These are phyloP conservation scores for Brachionus rotundiformis DNA, from an alignment of 1,140 invertebrate genomes.

Conservation along the genomic window DNA sequence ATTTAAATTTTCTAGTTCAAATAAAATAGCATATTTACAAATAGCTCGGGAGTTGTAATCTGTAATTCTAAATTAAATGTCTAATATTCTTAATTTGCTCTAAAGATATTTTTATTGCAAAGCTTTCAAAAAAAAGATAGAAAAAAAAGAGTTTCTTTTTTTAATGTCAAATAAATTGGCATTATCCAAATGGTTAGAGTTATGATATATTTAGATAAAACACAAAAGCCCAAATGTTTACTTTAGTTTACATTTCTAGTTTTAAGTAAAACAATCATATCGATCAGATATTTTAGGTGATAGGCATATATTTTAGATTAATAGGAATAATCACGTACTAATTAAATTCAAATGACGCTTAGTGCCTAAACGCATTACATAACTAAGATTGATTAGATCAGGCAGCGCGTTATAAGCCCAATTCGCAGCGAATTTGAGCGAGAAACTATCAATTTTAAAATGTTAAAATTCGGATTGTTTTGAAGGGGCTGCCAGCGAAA, in stretches of 20 bases:
- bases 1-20: conserved; percentile 21
- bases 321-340: conserved; percentile 2
- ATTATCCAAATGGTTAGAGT: conserved; percentile 7
- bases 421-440: neutral
- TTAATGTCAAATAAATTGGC: conserved; percentile 10
- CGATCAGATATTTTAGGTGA: neutral
- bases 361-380: neutral
- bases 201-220: neutral
- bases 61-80: neutral
- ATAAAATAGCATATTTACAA: neutral
- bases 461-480: neutral
- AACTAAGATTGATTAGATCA: neutral
- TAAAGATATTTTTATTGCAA: neutral
- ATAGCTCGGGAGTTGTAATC: neutral
- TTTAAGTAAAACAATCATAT: neutral
- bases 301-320: neutral
- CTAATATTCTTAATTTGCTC: neutral
- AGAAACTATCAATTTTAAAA: neutral
- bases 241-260: neutral
- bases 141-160: neutral
- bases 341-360: neutral
- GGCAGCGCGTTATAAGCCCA: neutral
- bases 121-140: neutral
- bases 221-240: neutral
- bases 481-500: neutral